These are phyloP conservation scores for Orthosia incerta DNA, from an alignment of 2,888 invertebrate genomes.

Conservation along the genomic window DNA sequence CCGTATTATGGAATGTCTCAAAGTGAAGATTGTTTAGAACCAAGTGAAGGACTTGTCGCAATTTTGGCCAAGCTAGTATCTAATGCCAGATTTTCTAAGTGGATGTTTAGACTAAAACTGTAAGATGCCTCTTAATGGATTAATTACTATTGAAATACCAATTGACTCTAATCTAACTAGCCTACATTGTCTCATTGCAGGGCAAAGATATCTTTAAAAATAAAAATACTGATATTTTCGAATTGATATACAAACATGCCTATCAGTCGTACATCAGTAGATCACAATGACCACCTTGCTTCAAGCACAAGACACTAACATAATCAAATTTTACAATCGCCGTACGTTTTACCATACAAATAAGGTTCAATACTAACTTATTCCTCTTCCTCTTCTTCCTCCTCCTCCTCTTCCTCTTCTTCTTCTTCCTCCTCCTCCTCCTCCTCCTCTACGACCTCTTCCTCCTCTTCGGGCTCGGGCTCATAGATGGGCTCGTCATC, in stretches of 20 bases:
- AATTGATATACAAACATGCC: not conserved
- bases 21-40: not conserved
- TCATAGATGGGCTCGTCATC: conserved; percentile 93
- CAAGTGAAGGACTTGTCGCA: not conserved
- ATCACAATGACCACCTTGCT: not conserved
- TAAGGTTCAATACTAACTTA: conserved; percentile 82
- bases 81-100: not conserved
- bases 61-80: not conserved
- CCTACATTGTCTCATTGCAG: no score
- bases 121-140: no score
- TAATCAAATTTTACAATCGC: not conserved
- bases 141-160: no score
- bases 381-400: conserved; percentile 88
- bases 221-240: not conserved
- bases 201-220: not conserved
- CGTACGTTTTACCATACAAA: not conserved
- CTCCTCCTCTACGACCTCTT: conserved; percentile 94
- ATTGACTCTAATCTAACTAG: no score
- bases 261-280: not conserved
- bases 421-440: conserved; percentile 94
- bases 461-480: conserved; percentile 94
- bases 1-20: not conserved
- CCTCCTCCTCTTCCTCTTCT: conserved; percentile 91
- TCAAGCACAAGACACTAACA: not conserved
- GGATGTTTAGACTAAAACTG: not conserved